Conservation (phyloP, 2,797 vertebrate species). For the Paramormyrops hopkinsi region DNA sequence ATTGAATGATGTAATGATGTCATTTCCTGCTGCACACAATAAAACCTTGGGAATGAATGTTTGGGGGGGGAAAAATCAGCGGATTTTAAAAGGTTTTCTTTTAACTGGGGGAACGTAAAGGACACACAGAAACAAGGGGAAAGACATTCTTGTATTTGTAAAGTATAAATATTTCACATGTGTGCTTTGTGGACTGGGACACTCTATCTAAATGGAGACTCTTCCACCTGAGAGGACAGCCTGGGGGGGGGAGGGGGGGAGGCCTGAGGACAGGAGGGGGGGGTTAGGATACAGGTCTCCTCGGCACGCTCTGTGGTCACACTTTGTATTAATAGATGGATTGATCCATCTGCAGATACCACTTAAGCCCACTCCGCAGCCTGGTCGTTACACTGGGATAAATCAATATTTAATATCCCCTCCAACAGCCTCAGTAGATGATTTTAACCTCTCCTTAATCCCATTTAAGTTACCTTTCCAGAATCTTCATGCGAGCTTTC, state of each 20-base stretch:
- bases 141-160: not conserved
- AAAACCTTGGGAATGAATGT: slow-evolving; percentile 21
- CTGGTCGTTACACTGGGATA: slow-evolving; percentile 72
- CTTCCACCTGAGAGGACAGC: slow-evolving; percentile 7
- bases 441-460: slow-evolving; percentile 86
- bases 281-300: not conserved
- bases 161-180: slow-evolving; percentile 22
- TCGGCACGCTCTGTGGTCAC: slow-evolving; percentile 54
- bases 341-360: slow-evolving; percentile 77
- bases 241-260: not conserved
- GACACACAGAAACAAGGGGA: slow-evolving; percentile 6
- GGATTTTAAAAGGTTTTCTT: slow-evolving; percentile 20
- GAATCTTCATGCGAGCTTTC: slow-evolving; percentile 67
- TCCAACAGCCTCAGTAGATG: slow-evolving; percentile 70
- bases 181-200: not conserved
- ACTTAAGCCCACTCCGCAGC: slow-evolving; percentile 76
- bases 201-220: slow-evolving; percentile 15
- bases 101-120: not conserved
- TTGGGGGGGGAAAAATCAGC: not conserved
- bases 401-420: slow-evolving; percentile 91
- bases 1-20: slow-evolving; percentile 15
- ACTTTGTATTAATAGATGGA: slow-evolving; percentile 80
- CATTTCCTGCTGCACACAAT: slow-evolving; percentile 9
- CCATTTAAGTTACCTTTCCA: slow-evolving; percentile 83
- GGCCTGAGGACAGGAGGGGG: not conserved